Percentiles rank a stretch among this genome's conserved stretches.
These are phyloP conservation scores for Cordilura impudica DNA, from an alignment of 2,888 invertebrate species.

Conservation along the genomic window DNA sequence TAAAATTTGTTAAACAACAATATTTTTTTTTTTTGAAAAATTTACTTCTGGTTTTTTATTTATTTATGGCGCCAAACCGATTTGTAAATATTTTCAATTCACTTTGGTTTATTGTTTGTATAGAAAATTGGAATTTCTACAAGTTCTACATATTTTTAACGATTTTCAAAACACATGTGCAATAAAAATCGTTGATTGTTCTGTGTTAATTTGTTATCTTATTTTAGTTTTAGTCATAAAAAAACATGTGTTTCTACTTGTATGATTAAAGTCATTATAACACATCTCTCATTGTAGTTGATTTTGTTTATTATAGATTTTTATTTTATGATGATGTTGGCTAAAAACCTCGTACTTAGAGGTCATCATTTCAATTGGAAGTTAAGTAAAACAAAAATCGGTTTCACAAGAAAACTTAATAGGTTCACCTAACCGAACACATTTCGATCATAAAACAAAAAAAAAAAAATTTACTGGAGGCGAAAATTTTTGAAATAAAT, in stretches of 20 bases:
- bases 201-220: constrained; percentile 1
- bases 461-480: too few relatives aligned
- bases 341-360: constrained; percentile 28
- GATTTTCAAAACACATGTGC: constrained; percentile 41
- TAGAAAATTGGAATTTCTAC: constrained; percentile 32
- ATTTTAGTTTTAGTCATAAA: neutral
- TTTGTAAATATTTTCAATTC: constrained; percentile 62
- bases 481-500: too few relatives aligned
- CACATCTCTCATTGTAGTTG: constrained; percentile 24
- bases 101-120: constrained; percentile 53
- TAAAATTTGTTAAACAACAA: neutral
- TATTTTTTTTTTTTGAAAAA: neutral
- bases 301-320: constrained; percentile 46
- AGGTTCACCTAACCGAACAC: constrained; percentile 51
- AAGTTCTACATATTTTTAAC: constrained; percentile 10
- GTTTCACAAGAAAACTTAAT: constrained; percentile 13
- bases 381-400: neutral
- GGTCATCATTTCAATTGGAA: constrained; percentile 20
- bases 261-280: constrained; percentile 32
- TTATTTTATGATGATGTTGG: constrained; percentile 32
- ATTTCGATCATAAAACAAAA: too few relatives aligned
- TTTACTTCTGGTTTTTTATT: constrained; percentile 20
- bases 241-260: constrained; percentile 34
- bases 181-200: constrained; percentile 32
- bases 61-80: constrained; percentile 57